phyloP scores from a whole-genome alignment of 1,140 invertebrate genomes.

The Pseudoatta argentina region DNA sequence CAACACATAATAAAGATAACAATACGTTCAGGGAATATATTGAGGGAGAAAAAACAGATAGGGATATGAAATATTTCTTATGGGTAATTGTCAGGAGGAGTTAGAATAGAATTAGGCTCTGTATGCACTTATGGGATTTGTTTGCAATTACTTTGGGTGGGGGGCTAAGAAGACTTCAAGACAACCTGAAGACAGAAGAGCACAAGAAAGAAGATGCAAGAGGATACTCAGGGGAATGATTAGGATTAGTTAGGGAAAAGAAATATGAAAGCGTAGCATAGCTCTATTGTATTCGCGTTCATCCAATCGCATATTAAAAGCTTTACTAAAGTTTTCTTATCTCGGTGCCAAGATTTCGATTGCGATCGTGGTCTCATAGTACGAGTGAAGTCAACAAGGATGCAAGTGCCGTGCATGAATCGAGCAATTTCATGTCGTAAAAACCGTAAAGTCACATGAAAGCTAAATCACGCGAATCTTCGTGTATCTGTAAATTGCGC shows the following conservation, averaged over 20 bases:
- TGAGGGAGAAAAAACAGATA: constrained; percentile 3
- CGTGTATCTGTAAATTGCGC: constrained; percentile 51
- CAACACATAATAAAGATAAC: constrained; percentile 1
- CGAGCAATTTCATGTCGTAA: constrained; percentile 37
- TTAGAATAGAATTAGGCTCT: constrained; percentile 55
- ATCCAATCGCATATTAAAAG: constrained; percentile 48
- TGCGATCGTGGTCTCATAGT: constrained; percentile 13
- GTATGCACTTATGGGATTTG: constrained; percentile 29
- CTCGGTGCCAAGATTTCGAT: constrained; percentile 36
- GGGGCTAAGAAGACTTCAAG: constrained; percentile 83
- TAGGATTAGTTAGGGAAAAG: constrained; percentile 62
- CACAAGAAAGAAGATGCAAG: constrained; percentile 85
- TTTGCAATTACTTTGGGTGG: constrained; percentile 41
- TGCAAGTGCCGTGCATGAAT: constrained; percentile 59
- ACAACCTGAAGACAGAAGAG: constrained; percentile 85
- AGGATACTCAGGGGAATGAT: constrained; percentile 74
- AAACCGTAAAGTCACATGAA: constrained; percentile 45
- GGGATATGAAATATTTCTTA: constrained; percentile 22
- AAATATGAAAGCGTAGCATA: constrained; percentile 41
- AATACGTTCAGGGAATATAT: constrained; percentile 45
- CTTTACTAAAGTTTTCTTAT: constrained; percentile 41
- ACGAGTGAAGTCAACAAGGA: constrained; percentile 59
- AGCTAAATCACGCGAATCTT: constrained; percentile 40
- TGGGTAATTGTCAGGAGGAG: constrained; percentile 30
- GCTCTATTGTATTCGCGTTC: constrained; percentile 38